phyloP scores from a whole-genome alignment of 2,888 invertebrate genomes.

The Pachycephus smyrnensis region DNA sequence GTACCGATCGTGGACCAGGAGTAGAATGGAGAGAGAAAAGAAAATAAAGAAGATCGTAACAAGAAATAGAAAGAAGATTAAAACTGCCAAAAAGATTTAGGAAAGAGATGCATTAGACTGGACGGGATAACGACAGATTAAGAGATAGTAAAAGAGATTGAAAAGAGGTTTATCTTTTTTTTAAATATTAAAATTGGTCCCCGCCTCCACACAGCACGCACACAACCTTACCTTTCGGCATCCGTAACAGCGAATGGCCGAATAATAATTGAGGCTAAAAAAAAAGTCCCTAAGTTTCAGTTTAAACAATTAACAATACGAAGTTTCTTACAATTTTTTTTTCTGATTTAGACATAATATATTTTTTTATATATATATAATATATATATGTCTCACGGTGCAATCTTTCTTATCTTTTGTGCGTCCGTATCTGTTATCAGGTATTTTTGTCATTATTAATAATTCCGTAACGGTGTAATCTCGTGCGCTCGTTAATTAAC shows the following conservation, averaged over 20 bases:
- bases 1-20: background rate
- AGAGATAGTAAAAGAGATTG: background rate
- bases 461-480: background rate
- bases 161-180: background rate
- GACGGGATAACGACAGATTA: background rate
- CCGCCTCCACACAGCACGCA: constrained; percentile 63
- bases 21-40: background rate
- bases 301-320: background rate
- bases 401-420: background rate
- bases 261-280: background rate
- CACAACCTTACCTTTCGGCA: constrained; percentile 45
- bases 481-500: background rate
- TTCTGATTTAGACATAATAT: background rate
- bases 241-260: background rate
- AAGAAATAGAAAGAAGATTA: background rate
- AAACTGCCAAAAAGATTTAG: background rate
- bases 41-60: background rate
- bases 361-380: background rate
- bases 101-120: background rate
- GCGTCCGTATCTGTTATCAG: background rate
- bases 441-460: background rate
- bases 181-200: constrained; percentile 48
- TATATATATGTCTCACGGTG: background rate
- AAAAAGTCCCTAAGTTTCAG: background rate
- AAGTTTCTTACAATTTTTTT: background rate